phyloP scores from a whole-genome alignment of 2,797 vertebrate genomes.

The Gouania willdenowi region DNA sequence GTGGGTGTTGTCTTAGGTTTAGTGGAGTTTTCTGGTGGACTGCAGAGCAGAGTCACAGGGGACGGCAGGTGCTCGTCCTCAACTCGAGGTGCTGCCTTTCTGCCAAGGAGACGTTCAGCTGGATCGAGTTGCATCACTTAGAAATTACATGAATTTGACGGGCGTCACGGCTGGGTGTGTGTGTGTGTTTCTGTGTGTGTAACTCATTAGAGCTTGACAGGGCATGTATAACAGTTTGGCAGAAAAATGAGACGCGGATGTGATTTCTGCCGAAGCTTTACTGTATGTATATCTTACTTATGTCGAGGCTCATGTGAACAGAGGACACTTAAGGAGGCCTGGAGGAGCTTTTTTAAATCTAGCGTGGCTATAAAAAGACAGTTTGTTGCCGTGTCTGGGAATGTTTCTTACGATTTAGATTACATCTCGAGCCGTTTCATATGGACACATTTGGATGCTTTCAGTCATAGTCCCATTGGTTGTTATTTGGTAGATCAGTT shows the following conservation, averaged over 20 bases:
- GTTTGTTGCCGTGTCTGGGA: conserved; percentile 38
- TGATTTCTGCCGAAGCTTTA: neutral
- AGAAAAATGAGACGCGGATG: conserved; percentile 6
- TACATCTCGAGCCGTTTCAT: too few species aligned
- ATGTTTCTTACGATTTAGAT: conserved; percentile 19
- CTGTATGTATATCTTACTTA: neutral
- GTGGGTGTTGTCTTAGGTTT: neutral
- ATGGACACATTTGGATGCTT: too few species aligned
- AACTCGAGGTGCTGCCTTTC: conserved; percentile 9
- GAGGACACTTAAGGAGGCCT: conserved; percentile 16
- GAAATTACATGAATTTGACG: conserved; percentile 31
- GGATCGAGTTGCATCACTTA: conserved; percentile 54
- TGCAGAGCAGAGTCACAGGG: conserved; percentile 32
- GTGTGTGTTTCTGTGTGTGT: neutral
- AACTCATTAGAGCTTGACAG: conserved; percentile 18
- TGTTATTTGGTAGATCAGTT: too few species aligned
- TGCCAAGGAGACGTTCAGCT: conserved; percentile 33
- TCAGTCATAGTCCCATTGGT: too few species aligned
- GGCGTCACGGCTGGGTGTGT: neutral
- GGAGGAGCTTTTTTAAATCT: neutral
- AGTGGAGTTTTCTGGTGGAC: conserved; percentile 13
- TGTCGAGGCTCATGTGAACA: conserved; percentile 2
- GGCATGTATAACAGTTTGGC: neutral
- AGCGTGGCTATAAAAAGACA: conserved; percentile 29
- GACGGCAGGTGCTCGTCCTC: conserved; percentile 53